These are phyloP conservation scores for Crax fasciolata DNA, from an alignment of 2,797 vertebrate genomes.

Conservation along the genomic window DNA sequence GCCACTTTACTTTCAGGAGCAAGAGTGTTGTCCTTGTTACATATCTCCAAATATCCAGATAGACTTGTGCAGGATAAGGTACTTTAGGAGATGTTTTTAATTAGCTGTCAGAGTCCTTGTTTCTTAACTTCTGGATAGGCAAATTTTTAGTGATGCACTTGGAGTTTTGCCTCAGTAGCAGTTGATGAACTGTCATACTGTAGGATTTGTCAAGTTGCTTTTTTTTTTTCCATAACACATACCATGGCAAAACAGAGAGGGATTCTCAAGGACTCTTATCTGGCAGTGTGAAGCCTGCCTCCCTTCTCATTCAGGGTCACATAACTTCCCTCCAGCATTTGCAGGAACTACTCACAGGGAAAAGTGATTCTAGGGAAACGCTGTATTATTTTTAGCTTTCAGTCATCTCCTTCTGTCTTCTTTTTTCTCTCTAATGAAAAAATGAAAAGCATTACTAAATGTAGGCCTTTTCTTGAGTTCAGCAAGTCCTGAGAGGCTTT, in stretches of 20 bases:
- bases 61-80: background rate
- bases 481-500: background rate
- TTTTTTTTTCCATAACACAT: background rate
- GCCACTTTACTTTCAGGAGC: background rate
- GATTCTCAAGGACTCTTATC: background rate
- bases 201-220: background rate
- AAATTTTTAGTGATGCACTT: background rate
- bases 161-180: background rate
- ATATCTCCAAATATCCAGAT: background rate
- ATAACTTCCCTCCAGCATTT: background rate
- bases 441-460: background rate
- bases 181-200: background rate
- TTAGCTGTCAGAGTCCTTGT: background rate
- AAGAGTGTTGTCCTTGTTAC: background rate
- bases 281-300: background rate
- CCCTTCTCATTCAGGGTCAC: background rate
- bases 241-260: background rate
- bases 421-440: background rate
- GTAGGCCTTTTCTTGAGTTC: background rate
- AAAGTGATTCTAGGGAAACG: background rate
- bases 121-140: background rate
- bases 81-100: background rate
- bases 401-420: background rate
- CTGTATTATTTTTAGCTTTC: constrained; percentile 6
- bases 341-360: constrained; percentile 25